These are phyloP conservation scores for Leptarthrus brevirostris DNA, from an alignment of 2,888 invertebrate genomes.

Conservation along the genomic window DNA sequence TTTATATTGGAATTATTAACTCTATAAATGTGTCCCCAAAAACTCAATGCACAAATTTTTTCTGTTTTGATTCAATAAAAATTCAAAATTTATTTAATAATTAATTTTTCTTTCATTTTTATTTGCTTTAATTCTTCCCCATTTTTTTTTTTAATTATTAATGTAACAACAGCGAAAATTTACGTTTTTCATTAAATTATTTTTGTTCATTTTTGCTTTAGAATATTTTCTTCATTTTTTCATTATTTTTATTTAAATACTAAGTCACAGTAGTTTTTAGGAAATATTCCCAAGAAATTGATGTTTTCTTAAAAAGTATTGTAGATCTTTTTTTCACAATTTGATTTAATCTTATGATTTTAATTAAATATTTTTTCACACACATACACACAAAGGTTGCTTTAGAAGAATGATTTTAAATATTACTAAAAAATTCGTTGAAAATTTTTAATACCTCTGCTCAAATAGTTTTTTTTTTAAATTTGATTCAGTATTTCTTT, in stretches of 20 bases:
- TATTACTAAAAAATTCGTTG: not conserved
- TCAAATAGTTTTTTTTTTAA: too few relatives aligned
- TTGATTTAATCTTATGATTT: not conserved
- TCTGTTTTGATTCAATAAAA: too few relatives aligned
- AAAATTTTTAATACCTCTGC: not conserved
- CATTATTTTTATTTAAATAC: not conserved
- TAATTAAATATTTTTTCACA: too few relatives aligned
- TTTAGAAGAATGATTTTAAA: too few relatives aligned
- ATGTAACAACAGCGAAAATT: not conserved
- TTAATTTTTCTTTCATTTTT: too few relatives aligned
- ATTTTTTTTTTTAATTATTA: not conserved
- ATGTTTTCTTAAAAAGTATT: not conserved
- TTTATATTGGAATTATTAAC: not conserved
- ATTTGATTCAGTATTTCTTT: not conserved
- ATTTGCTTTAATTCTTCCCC: too few relatives aligned
- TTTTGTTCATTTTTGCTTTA: not conserved
- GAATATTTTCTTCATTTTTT: not conserved
- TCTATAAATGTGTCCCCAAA: not conserved
- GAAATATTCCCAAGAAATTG: constrained; percentile 15
- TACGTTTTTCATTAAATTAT: not conserved
- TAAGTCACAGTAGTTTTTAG: constrained; percentile 15
- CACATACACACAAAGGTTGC: too few relatives aligned
- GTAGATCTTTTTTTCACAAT: not conserved
- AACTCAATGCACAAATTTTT: too few relatives aligned
- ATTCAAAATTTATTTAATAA: too few relatives aligned